Evolutionary conservation across 2,888 invertebrate species (phyloP).

Genomic region (Adelphocoris suturalis): DNA sequence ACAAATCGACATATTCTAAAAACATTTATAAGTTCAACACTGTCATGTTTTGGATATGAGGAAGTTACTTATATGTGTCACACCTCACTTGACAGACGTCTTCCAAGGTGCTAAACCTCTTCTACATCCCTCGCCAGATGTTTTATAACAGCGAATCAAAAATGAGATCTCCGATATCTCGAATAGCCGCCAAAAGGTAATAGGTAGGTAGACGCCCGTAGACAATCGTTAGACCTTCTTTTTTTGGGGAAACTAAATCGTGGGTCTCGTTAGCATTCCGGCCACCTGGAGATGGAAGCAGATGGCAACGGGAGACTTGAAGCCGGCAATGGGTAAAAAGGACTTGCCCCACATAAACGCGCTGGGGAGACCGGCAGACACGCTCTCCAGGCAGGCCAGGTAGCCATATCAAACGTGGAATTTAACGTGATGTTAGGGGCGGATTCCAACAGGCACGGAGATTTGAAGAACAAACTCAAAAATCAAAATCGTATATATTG

Average conservation of each 20-base stretch:
- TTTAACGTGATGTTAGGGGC: background rate
- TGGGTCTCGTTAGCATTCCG: conserved; percentile 46
- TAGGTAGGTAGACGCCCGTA: background rate
- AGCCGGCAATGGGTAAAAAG: conserved; percentile 34
- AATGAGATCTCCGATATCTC: conserved; percentile 14
- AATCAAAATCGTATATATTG: too few relatives aligned
- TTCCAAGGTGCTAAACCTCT: too few relatives aligned
- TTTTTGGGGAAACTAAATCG: conserved; percentile 23
- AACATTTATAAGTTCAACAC: too few relatives aligned
- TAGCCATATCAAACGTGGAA: background rate
- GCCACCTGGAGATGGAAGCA: conserved; percentile 51
- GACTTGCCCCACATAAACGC: conserved; percentile 48
- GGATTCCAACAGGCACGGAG: background rate
- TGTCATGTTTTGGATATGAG: background rate
- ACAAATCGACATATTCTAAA: too few relatives aligned
- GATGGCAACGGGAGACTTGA: conserved; percentile 40
- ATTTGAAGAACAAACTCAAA: too few relatives aligned
- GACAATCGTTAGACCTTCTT: conserved; percentile 11
- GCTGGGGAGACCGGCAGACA: background rate
- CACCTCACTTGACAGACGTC: too few relatives aligned
- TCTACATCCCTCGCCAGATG: background rate
- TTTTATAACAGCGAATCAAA: background rate
- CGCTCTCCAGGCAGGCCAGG: background rate
- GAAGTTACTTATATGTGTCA: background rate
- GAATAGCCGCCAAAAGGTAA: conserved; percentile 19